A percentile compares a stretch with the other conserved stretches of the same genome.
Conservation (phyloP, 2,888 invertebrate species). For the Sphaerophoria rueppellii region DNA sequence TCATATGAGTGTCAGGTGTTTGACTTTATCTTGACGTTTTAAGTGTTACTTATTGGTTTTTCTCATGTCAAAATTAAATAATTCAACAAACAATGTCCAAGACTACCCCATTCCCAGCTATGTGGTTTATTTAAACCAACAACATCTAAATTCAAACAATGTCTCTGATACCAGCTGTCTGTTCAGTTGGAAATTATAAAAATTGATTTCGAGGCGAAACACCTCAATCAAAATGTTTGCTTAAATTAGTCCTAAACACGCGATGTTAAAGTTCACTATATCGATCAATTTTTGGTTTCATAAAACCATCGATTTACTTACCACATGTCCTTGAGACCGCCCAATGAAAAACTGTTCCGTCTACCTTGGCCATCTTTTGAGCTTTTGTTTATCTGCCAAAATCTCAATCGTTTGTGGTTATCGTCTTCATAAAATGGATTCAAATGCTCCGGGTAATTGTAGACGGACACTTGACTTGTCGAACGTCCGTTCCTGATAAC, state of each 20-base stretch:
- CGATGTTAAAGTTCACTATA: neutral
- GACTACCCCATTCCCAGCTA: neutral
- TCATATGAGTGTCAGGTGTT: too few relatives aligned
- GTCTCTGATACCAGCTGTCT: too few relatives aligned
- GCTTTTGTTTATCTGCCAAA: constrained; percentile 83
- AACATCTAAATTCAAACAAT: too few relatives aligned
- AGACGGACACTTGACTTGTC: constrained; percentile 83
- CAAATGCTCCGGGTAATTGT: constrained; percentile 89
- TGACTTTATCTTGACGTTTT: constrained; percentile 6
- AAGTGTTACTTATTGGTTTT: constrained; percentile 13
- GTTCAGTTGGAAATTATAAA: too few relatives aligned
- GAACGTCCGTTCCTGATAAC: constrained; percentile 78
- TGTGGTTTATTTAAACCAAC: neutral
- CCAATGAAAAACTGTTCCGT: constrained; percentile 85
- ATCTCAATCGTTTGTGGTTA: constrained; percentile 85
- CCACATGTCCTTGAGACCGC: constrained; percentile 85
- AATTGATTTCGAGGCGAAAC: too few relatives aligned
- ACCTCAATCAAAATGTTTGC: too few relatives aligned
- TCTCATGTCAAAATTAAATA: constrained; percentile 4
- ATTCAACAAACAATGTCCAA: neutral
- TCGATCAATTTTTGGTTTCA: neutral
- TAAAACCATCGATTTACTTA: constrained; percentile 79
- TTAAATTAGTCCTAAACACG: neutral
- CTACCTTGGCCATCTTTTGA: constrained; percentile 76
- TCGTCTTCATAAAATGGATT: constrained; percentile 89